Evolutionary conservation across 2,888 invertebrate genomes (phyloP).

Genomic region (Lochmaea capreae): DNA sequence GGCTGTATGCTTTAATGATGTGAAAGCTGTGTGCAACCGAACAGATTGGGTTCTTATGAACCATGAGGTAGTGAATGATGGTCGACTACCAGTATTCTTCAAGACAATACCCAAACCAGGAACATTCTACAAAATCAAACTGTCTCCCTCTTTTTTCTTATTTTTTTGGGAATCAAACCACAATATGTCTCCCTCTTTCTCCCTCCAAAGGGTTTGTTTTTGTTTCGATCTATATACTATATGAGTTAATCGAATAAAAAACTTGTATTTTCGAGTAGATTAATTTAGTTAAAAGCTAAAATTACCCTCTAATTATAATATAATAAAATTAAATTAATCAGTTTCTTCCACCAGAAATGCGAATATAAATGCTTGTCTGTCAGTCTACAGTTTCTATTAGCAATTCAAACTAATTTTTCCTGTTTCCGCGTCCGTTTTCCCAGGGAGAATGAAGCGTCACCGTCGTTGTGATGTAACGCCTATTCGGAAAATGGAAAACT

Average conservation of each 20-base stretch:
- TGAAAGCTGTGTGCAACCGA: too few relatives aligned
- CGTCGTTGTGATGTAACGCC: neutral
- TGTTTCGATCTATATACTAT: too few relatives aligned
- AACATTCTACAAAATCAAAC: too few relatives aligned
- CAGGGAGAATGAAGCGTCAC: slow-evolving; percentile 8
- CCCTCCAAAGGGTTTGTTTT: too few relatives aligned
- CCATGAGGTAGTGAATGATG: too few relatives aligned
- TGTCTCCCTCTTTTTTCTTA: too few relatives aligned
- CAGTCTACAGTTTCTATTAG: slow-evolving; percentile 30
- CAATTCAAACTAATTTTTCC: slow-evolving; percentile 34
- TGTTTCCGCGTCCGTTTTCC: slow-evolving; percentile 22
- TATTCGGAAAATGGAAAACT: slow-evolving; percentile 10
- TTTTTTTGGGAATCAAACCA: too few relatives aligned
- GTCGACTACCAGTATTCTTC: too few relatives aligned
- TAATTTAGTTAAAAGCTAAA: neutral
- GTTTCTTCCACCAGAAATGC: slow-evolving; percentile 13
- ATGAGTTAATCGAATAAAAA: neutral
- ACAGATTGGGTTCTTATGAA: too few relatives aligned
- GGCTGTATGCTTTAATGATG: too few relatives aligned
- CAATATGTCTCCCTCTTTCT: too few relatives aligned
- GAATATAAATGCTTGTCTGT: slow-evolving; percentile 25
- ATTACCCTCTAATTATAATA: neutral
- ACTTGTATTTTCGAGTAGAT: neutral
- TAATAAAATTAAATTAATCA: slow-evolving; percentile 19
- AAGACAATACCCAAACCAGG: too few relatives aligned